A percentile compares a stretch with the other conserved stretches of the same genome.
These are phyloP conservation scores for Lochmaea capreae DNA, from an alignment of 2,888 invertebrate species.

Conservation along the genomic window DNA sequence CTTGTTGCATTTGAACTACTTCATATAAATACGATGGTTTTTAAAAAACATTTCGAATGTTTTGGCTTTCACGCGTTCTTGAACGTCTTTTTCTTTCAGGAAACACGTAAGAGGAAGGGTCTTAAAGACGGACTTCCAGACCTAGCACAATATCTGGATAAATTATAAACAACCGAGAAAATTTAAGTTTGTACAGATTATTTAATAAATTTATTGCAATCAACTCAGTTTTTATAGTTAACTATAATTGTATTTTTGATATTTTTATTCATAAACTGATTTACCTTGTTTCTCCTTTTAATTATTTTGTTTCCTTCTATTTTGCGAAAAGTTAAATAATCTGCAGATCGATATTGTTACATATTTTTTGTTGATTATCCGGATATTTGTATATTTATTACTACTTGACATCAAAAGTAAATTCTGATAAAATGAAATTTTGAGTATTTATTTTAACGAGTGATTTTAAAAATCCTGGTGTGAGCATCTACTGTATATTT, in stretches of 20 bases:
- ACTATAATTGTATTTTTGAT: slow-evolving; percentile 43
- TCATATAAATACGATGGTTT: too few species aligned
- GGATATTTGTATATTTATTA: slow-evolving; percentile 46
- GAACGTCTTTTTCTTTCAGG: slow-evolving; percentile 68
- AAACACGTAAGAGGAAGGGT: slow-evolving; percentile 98
- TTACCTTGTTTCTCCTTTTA: slow-evolving; percentile 29
- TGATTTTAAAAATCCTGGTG: slow-evolving; percentile 7
- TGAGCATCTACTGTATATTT: slow-evolving; percentile 31
- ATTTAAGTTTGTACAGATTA: slow-evolving; percentile 65
- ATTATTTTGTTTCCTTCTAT: not conserved
- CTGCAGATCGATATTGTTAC: slow-evolving; percentile 44
- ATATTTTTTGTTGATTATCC: slow-evolving; percentile 44
- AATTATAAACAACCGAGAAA: slow-evolving; percentile 81
- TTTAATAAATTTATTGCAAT: slow-evolving; percentile 57
- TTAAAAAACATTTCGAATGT: too few species aligned
- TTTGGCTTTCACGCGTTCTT: too few species aligned
- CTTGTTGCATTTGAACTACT: too few species aligned
- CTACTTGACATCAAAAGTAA: slow-evolving; percentile 48
- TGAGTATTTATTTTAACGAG: slow-evolving; percentile 35
- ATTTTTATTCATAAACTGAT: slow-evolving; percentile 42
- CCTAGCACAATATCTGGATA: slow-evolving; percentile 95
- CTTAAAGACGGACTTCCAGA: slow-evolving; percentile 98
- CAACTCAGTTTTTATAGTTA: slow-evolving; percentile 46
- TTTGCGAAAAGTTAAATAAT: slow-evolving; percentile 37
- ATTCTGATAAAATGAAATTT: slow-evolving; percentile 41